Evolutionary conservation across 2,888 invertebrate genomes (phyloP).

Genomic region (Sminthurinus aureus): DNA sequence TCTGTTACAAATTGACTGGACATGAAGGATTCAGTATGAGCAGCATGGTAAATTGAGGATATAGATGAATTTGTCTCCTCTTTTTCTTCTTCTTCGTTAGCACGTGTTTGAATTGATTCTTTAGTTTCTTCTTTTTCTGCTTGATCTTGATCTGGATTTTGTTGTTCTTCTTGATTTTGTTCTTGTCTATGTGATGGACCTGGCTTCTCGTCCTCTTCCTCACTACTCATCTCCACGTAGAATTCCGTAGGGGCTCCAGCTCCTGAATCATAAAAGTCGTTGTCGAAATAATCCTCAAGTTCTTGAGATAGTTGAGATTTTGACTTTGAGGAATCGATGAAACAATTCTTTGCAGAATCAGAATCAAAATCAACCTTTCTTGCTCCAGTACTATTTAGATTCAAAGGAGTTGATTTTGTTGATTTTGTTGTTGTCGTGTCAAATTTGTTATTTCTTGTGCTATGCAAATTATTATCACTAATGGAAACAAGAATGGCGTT

Average conservation of each 20-base stretch:
- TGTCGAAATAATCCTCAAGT: not conserved
- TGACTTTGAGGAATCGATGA: no score
- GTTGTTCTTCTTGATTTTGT: not conserved
- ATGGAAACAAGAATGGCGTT: no score
- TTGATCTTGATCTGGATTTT: not conserved
- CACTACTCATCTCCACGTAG: conserved; percentile 15
- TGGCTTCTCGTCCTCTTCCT: conserved; percentile 7
- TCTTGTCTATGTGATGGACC: not conserved
- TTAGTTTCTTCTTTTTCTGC: no score
- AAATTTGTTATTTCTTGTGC: no score
- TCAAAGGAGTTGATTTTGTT: no score
- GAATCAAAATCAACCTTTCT: no score
- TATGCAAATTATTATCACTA: no score
- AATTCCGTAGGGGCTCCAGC: conserved; percentile 7
- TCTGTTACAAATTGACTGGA: not conserved
- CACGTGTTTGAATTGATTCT: not conserved
- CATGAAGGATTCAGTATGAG: conserved; percentile 26
- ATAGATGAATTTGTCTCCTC: not conserved
- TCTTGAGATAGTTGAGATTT: no score
- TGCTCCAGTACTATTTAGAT: no score
- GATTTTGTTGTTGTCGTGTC: no score
- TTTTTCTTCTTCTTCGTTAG: not conserved
- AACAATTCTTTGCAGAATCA: no score
- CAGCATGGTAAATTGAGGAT: conserved; percentile 29
- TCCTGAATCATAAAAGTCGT: not conserved